Percentiles rank a stretch among this genome's conserved stretches.
These are phyloP conservation scores for Hypsopygia costalis DNA, from an alignment of 2,888 invertebrate species.

Conservation along the genomic window DNA sequence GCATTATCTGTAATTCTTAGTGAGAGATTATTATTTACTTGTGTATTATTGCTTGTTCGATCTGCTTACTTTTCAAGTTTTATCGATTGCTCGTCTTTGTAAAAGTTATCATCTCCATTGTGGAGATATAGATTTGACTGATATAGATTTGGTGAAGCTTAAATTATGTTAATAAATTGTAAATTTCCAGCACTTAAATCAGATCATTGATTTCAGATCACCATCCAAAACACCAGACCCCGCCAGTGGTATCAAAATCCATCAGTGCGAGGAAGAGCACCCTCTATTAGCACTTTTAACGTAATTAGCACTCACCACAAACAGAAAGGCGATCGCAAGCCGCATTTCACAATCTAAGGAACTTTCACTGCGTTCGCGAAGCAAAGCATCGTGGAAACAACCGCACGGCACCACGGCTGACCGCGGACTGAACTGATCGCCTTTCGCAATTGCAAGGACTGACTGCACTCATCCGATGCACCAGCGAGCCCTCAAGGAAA, in stretches of 20 bases:
- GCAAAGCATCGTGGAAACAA: slow-evolving; percentile 56
- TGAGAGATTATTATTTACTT: background rate
- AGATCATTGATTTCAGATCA: too few species aligned
- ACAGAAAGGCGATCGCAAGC: slow-evolving; percentile 72
- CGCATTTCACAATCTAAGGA: slow-evolving; percentile 71
- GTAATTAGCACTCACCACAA: slow-evolving; percentile 77
- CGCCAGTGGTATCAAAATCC: slow-evolving; percentile 21
- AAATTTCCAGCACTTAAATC: too few species aligned
- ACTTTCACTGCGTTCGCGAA: slow-evolving; percentile 70
- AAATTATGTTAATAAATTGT: too few species aligned
- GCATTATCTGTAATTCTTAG: slow-evolving; percentile 16
- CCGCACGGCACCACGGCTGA: slow-evolving; percentile 51
- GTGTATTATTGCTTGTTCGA: slow-evolving; percentile 10
- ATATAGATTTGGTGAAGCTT: too few species aligned
- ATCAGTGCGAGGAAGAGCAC: slow-evolving; percentile 40
- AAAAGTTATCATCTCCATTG: too few species aligned
- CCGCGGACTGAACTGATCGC: slow-evolving; percentile 45
- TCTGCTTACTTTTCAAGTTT: slow-evolving; percentile 6
- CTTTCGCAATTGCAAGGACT: slow-evolving; percentile 63
- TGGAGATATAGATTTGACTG: too few species aligned
- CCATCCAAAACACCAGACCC: slow-evolving; percentile 17
- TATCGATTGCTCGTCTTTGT: background rate
- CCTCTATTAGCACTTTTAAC: slow-evolving; percentile 58
- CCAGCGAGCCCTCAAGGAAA: slow-evolving; percentile 19
- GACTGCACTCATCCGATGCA: slow-evolving; percentile 45